phyloP scores from a whole-genome alignment of 2,888 invertebrate species.

The Heliconius ethilla region DNA sequence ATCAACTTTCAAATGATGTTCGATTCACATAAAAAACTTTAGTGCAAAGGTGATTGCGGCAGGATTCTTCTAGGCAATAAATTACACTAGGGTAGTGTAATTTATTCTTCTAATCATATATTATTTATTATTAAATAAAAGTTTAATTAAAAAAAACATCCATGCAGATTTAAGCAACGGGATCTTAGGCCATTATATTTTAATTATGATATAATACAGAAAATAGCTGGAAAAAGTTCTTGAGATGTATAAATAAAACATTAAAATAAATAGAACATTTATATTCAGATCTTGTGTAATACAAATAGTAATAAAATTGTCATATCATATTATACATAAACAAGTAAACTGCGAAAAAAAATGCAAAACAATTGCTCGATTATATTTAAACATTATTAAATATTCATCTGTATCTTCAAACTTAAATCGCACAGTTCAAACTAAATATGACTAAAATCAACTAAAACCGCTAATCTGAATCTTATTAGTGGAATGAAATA shows the following conservation, averaged over 20 bases:
- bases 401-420: conserved; percentile 38
- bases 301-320: conserved; percentile 53
- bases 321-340: conserved; percentile 44
- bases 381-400: conserved; percentile 35
- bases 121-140: too few species aligned
- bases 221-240: background rate
- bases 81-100: too few species aligned
- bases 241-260: conserved; percentile 39
- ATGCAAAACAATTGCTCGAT: conserved; percentile 62
- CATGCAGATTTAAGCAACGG: too few species aligned
- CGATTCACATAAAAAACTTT: too few species aligned
- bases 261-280: conserved; percentile 59
- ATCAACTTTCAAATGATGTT: too few species aligned
- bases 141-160: too few species aligned
- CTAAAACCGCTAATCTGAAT: conserved; percentile 21
- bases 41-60: too few species aligned
- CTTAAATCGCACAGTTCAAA: conserved; percentile 58
- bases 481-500: conserved; percentile 52
- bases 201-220: too few species aligned
- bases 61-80: too few species aligned
- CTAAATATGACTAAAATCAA: conserved; percentile 43
- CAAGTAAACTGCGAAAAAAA: conserved; percentile 50
- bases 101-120: too few species aligned
- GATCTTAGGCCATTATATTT: too few species aligned
- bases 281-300: conserved; percentile 68